Evolutionary conservation across 2,113 vertebrate genomes (phyloP).

Genomic region (Labeo rohita): DNA sequence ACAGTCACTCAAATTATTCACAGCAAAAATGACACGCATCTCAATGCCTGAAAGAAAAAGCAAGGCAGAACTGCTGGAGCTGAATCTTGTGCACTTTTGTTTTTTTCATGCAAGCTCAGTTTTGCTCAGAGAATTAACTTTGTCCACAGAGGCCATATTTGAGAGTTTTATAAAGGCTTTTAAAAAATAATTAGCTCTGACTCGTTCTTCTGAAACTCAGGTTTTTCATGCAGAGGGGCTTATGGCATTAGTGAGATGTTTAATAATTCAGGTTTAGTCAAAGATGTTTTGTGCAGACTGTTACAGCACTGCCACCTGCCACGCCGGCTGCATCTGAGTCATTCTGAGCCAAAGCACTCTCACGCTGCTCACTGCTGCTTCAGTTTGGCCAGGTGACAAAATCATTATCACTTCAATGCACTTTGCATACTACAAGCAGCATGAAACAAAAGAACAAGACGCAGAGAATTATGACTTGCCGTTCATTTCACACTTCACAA

Average conservation of each 20-base stretch:
- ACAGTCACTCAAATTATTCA: conserved; percentile 39
- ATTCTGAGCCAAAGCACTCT: not conserved
- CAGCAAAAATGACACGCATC: not conserved
- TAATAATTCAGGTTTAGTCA: conserved; percentile 39
- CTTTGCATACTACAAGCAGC: not conserved
- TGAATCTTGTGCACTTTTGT: not conserved
- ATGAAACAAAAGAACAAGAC: not conserved
- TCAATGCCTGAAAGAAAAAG: not conserved
- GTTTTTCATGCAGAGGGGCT: not conserved
- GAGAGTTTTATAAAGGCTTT: conserved; percentile 15
- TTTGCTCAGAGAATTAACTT: not conserved
- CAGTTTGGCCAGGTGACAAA: not conserved
- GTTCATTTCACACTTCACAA: not conserved
- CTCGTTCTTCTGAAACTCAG: not conserved
- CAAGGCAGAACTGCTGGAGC: not conserved
- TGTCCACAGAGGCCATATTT: not conserved
- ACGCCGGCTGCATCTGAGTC: not conserved
- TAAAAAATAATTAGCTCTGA: conserved; percentile 17
- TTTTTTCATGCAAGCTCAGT: not conserved
- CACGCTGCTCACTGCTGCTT: not conserved
- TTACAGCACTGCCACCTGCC: not conserved
- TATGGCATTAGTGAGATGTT: conserved; percentile 26
- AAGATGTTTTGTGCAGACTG: conserved; percentile 30
- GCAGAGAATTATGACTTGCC: not conserved
- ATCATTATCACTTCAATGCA: conserved; percentile 18